Percentiles rank a stretch among this genome's conserved stretches.
These are phyloP conservation scores for Rhinella marina DNA, from an alignment of 2,797 vertebrate genomes.

Conservation along the genomic window DNA sequence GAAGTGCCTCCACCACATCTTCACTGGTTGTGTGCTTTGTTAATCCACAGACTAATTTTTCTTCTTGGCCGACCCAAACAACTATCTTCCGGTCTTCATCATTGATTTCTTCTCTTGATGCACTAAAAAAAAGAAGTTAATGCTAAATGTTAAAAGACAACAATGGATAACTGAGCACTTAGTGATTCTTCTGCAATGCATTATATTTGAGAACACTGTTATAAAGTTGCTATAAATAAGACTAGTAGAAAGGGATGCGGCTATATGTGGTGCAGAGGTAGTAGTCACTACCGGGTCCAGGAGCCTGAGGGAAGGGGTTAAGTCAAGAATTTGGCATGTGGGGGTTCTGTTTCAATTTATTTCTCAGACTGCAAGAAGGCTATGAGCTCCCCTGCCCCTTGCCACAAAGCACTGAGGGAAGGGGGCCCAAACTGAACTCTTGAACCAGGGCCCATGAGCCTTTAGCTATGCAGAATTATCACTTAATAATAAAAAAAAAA, in stretches of 20 bases:
- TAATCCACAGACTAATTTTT: conserved; percentile 92
- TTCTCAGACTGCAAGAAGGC: no score
- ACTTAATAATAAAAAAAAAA: neutral
- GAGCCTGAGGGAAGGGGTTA: no score
- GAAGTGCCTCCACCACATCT: conserved; percentile 88
- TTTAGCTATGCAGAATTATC: neutral
- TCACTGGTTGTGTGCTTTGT: conserved; percentile 91
- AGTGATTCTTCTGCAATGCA: neutral
- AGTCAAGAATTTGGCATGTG: no score
- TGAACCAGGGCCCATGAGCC: no score
- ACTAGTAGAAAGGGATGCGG: no score
- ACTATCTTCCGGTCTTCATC: conserved; percentile 88
- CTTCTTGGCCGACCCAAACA: conserved; percentile 91
- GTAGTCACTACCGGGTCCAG: no score
- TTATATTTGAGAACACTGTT: neutral
- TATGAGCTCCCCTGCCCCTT: no score
- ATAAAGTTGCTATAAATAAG: neutral
- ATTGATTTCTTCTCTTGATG: conserved; percentile 78
- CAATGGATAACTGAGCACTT: neutral
- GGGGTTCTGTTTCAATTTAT: no score
- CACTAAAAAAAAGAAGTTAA: conserved; percentile 66
- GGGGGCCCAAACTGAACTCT: no score
- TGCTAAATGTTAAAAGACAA: neutral
- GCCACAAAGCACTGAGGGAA: no score
- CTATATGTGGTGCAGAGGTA: no score